Base-by-base conservation (phyloP, 2,888 invertebrate species). In the Stenichneumon culpator region DNA sequence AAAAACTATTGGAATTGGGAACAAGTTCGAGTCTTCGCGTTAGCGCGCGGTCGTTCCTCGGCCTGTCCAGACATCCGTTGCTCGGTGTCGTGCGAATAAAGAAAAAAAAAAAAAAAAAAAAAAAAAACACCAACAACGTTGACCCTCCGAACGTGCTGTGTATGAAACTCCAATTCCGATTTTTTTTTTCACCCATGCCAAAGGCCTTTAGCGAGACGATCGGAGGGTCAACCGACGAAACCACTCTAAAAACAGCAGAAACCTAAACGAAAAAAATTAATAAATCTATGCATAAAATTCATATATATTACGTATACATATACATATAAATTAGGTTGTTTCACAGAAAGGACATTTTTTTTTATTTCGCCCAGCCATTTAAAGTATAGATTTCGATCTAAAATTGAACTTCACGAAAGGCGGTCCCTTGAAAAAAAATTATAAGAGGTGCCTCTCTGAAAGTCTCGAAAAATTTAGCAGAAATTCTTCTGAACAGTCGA, bases 1-100 rank as follows among this genome's bases (percentile, higher is more conserved):
- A 39, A 68, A 75, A 78, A 92, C 88, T 91, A 92, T 91, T 93
- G 92, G 91, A 93, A 93, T 93, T 92, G 93, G 93, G 93, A 94
- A 92, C 93, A 93, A 94, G 92, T 92, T 86, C 82, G 86, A 86
- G 81, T 88, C 87, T 87, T 87, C 91, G 92, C 90, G 91, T 91
- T 90, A 89, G 91, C 89, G 91, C 89, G 85, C 79, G 85, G 83
- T 80, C 84, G 79, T 86, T 85, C 81, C 84, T 87, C 84, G 82
- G 77, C 79, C 84, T 83, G 85, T 87, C 87, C 82, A 86, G 84
- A 81, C 63, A 80, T 74, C 36, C 52, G 79, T 79, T 67, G 50
- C 80, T 70, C 57, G 77, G 65, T 75, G 75, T 83, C 75, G 79
- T 79, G 84, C 84, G 63, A 67, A 85, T 69, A 78, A n/a, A n/a